Evolutionary conservation across 2,113 vertebrate species (phyloP).

Genomic region (Dipodomys stephensi): DNA sequence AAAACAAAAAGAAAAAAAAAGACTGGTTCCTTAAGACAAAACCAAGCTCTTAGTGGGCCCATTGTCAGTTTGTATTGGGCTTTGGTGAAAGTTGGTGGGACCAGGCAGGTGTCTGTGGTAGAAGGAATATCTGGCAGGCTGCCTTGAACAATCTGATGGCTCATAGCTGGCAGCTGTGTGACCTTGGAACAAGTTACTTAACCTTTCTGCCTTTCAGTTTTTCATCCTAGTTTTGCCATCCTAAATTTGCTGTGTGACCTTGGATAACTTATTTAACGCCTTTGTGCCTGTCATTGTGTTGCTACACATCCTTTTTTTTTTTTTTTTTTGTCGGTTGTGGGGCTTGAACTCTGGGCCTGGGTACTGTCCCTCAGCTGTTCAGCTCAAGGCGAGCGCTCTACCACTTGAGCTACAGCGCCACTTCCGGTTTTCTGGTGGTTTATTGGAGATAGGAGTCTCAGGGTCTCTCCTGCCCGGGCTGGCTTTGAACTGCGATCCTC

Average conservation of each 20-base stretch:
- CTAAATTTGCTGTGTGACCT: slow-evolving; percentile 2
- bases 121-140: not conserved
- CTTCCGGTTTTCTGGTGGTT: too few species aligned
- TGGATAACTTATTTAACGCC: slow-evolving; percentile 34
- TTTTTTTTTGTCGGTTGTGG: too few species aligned
- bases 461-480: too few species aligned
- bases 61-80: not conserved
- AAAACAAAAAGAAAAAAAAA: too few species aligned
- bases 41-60: not conserved
- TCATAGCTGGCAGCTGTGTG: not conserved
- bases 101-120: not conserved
- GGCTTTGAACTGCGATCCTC: too few species aligned
- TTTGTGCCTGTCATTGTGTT: slow-evolving; percentile 22
- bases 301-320: not conserved
- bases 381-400: too few species aligned
- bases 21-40: not conserved
- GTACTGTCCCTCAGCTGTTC: too few species aligned
- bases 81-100: not conserved
- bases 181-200: not conserved
- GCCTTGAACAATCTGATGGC: not conserved
- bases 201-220: not conserved
- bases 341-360: too few species aligned
- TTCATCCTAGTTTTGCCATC: not conserved
- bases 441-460: too few species aligned
- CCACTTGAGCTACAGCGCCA: too few species aligned